These are phyloP conservation scores for Dendronephthya gigantea DNA, from an alignment of 64 coral and sea anemone genomes.

Conservation along the genomic window DNA sequence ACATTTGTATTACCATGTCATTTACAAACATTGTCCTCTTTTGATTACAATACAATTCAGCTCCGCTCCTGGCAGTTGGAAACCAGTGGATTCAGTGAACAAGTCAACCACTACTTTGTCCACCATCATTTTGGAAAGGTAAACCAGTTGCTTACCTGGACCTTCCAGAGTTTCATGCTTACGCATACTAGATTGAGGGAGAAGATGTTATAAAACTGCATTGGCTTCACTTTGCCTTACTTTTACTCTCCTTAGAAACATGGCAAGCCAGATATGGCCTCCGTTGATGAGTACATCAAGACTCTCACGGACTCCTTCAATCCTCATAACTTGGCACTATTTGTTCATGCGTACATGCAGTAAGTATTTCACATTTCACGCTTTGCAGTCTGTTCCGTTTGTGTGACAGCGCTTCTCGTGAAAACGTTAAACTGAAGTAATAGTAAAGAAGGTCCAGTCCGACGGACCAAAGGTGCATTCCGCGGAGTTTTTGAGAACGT, in stretches of 20 bases:
- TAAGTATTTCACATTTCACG: slow-evolving; percentile 19
- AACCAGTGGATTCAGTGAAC: slow-evolving; percentile 77
- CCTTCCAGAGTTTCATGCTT: too few relatives aligned
- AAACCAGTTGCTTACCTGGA: neutral
- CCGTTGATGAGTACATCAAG: slow-evolving; percentile 60
- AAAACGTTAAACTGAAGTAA: too few relatives aligned
- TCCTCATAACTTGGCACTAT: slow-evolving; percentile 81
- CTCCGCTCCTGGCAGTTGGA: slow-evolving; percentile 70
- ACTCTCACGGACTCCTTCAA: slow-evolving; percentile 69
- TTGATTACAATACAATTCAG: slow-evolving; percentile 11
- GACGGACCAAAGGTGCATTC: too few relatives aligned
- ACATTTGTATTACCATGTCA: too few relatives aligned
- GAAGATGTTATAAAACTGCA: too few relatives aligned
- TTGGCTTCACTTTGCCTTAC: neutral
- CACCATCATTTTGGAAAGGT: slow-evolving; percentile 97
- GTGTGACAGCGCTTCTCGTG: too few relatives aligned
- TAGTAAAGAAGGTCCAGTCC: too few relatives aligned
- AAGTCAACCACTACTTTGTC: slow-evolving; percentile 69
- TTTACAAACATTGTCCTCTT: neutral
- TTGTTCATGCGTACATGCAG: slow-evolving; percentile 78
- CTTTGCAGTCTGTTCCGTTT: neutral
- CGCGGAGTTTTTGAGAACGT: too few relatives aligned
- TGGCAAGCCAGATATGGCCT: slow-evolving; percentile 63
- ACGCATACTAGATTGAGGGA: too few relatives aligned
- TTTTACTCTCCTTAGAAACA: slow-evolving; percentile 43